These are phyloP conservation scores for Hydrotaea cyrtoneurina DNA, from an alignment of 2,888 invertebrate species.

Conservation along the genomic window DNA sequence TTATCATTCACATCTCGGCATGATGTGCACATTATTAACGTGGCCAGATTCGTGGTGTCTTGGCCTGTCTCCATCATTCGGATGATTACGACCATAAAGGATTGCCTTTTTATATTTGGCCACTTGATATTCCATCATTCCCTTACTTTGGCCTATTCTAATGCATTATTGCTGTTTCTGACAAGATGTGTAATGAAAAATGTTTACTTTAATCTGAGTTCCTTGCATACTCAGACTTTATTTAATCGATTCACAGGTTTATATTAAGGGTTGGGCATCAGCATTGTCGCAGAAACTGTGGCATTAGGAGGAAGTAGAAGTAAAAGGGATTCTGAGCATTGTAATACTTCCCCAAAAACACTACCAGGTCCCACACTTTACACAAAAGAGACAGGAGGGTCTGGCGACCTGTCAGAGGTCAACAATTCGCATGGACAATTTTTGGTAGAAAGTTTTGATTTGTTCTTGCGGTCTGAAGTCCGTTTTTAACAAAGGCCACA, in stretches of 20 bases:
- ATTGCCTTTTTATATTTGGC: background rate
- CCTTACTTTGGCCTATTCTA: background rate
- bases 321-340: no score
- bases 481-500: background rate
- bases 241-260: no score
- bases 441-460: background rate
- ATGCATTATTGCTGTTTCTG: no score
- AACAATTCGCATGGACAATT: background rate
- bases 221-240: no score
- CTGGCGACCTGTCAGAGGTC: no score
- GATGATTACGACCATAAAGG: conserved; percentile 17
- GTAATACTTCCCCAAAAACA: no score
- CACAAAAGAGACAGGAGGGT: background rate
- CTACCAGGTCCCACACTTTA: background rate
- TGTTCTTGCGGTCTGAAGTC: background rate
- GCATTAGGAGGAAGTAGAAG: no score
- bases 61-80: background rate
- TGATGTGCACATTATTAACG: conserved; percentile 10
- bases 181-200: no score
- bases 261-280: no score
- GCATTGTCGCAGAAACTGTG: no score
- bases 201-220: no score
- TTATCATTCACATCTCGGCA: conserved; percentile 1
- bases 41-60: conserved; percentile 12
- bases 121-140: background rate